A percentile compares a stretch with the other conserved stretches of the same genome.
These are phyloP conservation scores for Synergus laeviventris DNA, from an alignment of 2,888 invertebrate species.

Conservation along the genomic window DNA sequence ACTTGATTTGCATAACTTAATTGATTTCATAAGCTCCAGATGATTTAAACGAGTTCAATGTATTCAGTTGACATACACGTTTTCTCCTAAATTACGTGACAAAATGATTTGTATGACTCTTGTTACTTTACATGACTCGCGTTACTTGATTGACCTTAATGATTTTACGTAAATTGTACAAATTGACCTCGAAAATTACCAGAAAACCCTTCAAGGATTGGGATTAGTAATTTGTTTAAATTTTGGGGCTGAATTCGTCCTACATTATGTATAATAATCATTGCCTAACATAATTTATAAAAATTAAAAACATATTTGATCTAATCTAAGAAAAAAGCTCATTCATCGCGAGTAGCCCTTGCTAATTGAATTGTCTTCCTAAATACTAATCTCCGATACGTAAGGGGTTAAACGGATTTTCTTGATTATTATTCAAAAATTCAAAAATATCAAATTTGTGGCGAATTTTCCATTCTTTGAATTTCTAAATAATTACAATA, in stretches of 20 bases:
- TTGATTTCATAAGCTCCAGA: not conserved
- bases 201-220: not conserved
- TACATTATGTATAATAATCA: not conserved
- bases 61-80: not conserved
- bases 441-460: not conserved
- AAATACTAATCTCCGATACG: not conserved
- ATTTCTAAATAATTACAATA: not conserved
- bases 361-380: not conserved
- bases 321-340: not conserved
- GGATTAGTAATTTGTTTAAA: not conserved
- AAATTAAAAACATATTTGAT: not conserved
- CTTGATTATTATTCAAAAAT: not conserved
- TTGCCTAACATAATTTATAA: not conserved
- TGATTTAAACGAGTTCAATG: not conserved
- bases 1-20: too few species aligned
- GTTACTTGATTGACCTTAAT: not conserved
- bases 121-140: too few species aligned
- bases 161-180: not conserved
- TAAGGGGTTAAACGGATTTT: not conserved
- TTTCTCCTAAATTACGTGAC: not conserved
- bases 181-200: not conserved
- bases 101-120: too few species aligned
- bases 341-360: not conserved
- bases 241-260: not conserved
- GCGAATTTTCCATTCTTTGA: not conserved